Percentiles rank a stretch among this genome's conserved stretches.
phyloP scores from a whole-genome alignment of 2,797 vertebrate species.

The Micropoecilia bifurca region DNA sequence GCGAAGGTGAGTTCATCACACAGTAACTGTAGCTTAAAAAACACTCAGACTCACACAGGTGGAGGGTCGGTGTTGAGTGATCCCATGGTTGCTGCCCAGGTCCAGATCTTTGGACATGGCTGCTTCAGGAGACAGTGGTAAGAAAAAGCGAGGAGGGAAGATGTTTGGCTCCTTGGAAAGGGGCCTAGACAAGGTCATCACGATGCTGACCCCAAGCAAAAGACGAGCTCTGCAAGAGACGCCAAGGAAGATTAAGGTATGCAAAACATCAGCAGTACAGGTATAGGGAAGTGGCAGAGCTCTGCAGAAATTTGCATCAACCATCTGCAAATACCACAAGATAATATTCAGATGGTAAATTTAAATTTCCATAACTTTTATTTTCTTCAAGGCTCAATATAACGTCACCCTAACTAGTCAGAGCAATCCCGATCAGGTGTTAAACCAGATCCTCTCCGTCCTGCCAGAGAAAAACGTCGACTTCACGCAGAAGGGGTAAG shows the following conservation, averaged over 20 bases:
- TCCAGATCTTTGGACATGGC: slow-evolving; percentile 89
- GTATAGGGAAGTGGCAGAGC: slow-evolving; percentile 38
- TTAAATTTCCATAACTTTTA: neutral
- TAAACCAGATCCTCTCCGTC: slow-evolving; percentile 88
- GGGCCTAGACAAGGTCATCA: slow-evolving; percentile 95
- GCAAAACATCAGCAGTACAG: slow-evolving; percentile 9
- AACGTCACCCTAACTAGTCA: slow-evolving; percentile 93
- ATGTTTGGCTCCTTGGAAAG: slow-evolving; percentile 93
- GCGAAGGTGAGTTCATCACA: slow-evolving; percentile 80
- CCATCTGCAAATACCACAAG: neutral
- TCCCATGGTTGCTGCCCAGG: slow-evolving; percentile 64
- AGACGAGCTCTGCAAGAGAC: slow-evolving; percentile 81
- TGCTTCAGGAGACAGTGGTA: slow-evolving; percentile 81
- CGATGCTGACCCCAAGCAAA: slow-evolving; percentile 92
- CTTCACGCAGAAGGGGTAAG: slow-evolving; percentile 93
- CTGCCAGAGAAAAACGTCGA: slow-evolving; percentile 89
- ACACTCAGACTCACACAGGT: neutral
- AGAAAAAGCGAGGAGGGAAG: slow-evolving; percentile 88
- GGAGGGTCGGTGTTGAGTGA: neutral
- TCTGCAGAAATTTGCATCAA: neutral
- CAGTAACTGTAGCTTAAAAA: neutral
- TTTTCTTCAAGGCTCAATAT: slow-evolving; percentile 85
- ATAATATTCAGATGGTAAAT: neutral
- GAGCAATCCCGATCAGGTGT: slow-evolving; percentile 88
- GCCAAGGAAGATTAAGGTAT: slow-evolving; percentile 90